Evolutionary conservation across 1,140 invertebrate genomes (phyloP), one percentile per base, ranked within the genome.

Genomic region (Pomacea maculata): DNA sequence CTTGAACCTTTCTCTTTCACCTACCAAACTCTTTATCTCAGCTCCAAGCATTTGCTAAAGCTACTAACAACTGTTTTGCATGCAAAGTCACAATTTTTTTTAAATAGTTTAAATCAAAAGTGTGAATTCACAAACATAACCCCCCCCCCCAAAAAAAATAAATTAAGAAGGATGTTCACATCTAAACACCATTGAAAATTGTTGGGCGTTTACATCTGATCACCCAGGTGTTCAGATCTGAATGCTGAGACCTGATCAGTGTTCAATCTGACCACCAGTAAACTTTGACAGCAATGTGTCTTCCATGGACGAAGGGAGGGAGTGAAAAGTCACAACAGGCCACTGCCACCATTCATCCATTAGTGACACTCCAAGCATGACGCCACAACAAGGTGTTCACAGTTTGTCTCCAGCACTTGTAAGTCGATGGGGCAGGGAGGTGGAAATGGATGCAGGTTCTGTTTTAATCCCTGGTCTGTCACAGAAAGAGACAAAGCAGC

Each of bases 331-430:
- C 0, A 19, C 15, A 67, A 45, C 75, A 67, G 21, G n/a, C 34
- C 10, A 45, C 19, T 15, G 52, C 54, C 25, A 55, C 54, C 34
- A 67, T 78, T 78, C 77, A 70, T 55, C 15, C 9, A 52, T 65
- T 67, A 52, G 75, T 29, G 52, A 29, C 29, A 17, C 25, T 25
- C 25, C 25, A 25, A 25, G 25, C 25, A 25, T 25, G 25, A 25
- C 25, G 75, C 57, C 61, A 76, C 21, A 64, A 61, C 54, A 25
- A 29, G 77, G 45, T 9, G 67, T 71, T 78, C 77, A 78, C 34
- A 78, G 21, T 54, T 78, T 65, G 67, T 78, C 77, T 52, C 77
- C 77, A 57, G 77, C 77, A 57, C 77, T 67, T 45, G 67, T 78
- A 45, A 71, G 77, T 70, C 67, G 77, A 78, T 64, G 77, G 57